Evolutionary conservation across 2,113 vertebrate species (phyloP).

Genomic region (Procapra przewalskii): DNA sequence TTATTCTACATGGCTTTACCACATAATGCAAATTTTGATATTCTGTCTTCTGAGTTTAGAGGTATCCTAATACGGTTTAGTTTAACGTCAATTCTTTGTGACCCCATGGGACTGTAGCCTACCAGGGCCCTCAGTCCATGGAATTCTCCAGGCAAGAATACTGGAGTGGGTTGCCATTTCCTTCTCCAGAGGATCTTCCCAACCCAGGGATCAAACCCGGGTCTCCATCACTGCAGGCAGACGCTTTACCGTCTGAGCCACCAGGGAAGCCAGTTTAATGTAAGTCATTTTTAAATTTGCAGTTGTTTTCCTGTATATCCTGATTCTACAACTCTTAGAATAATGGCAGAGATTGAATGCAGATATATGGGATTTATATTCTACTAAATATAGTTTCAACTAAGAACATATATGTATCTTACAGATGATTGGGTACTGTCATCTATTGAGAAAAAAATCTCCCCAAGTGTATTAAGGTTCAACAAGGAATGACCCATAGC

Average conservation of each 20-base stretch:
- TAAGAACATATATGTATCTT: neutral
- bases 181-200: too few species aligned
- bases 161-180: too few species aligned
- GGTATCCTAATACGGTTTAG: neutral
- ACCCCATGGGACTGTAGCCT: too few species aligned
- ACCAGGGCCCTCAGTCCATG: too few species aligned
- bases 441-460: neutral
- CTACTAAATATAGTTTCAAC: neutral
- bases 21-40: neutral
- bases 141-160: too few species aligned
- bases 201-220: too few species aligned
- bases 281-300: neutral
- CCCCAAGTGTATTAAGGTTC: neutral
- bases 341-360: neutral
- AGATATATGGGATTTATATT: neutral
- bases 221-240: too few species aligned
- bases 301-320: neutral
- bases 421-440: neutral
- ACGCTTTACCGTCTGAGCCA: neutral
- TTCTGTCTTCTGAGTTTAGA: neutral
- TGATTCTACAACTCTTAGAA: neutral
- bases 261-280: neutral
- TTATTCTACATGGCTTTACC: neutral
- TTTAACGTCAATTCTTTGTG: too few species aligned
- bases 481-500: neutral